phyloP scores from a whole-genome alignment of 1,140 invertebrate genomes.

The Gerris buenoi region DNA sequence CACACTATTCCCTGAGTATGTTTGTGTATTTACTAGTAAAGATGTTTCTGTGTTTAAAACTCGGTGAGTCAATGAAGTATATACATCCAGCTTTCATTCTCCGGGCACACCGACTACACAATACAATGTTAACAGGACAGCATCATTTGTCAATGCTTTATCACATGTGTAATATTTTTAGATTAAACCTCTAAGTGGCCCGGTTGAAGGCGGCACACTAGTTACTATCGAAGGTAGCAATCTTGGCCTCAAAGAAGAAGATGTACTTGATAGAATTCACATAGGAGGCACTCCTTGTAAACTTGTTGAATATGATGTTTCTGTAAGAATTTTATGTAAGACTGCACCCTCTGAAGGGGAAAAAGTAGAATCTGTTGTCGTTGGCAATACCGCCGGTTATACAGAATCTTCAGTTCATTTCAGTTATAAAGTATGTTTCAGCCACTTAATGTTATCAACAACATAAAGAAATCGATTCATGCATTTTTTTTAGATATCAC shows the following conservation, averaged over 20 bases:
- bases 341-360: conserved; percentile 60
- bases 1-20: too few relatives aligned
- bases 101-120: too few relatives aligned
- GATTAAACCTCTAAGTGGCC: conserved; percentile 86
- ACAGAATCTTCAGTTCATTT: conserved; percentile 78
- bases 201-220: conserved; percentile 86
- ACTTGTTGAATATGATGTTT: conserved; percentile 78
- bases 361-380: conserved; percentile 62
- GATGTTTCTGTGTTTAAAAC: too few relatives aligned
- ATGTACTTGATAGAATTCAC: conserved; percentile 77
- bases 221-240: conserved; percentile 93
- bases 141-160: neutral
- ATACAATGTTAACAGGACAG: too few relatives aligned
- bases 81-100: too few relatives aligned
- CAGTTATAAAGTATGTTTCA: conserved; percentile 53
- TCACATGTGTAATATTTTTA: conserved; percentile 26
- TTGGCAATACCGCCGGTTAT: conserved; percentile 75
- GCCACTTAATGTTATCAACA: too few relatives aligned
- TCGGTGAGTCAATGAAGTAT: too few relatives aligned
- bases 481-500: too few relatives aligned
- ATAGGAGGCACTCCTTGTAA: conserved; percentile 81
- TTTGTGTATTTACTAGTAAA: too few relatives aligned
- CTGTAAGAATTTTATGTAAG: conserved; percentile 74
- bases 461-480: too few relatives aligned
- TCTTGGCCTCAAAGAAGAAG: conserved; percentile 74